Conservation (phyloP, 1,140 invertebrate species). For the Chironomus striatipennis region DNA sequence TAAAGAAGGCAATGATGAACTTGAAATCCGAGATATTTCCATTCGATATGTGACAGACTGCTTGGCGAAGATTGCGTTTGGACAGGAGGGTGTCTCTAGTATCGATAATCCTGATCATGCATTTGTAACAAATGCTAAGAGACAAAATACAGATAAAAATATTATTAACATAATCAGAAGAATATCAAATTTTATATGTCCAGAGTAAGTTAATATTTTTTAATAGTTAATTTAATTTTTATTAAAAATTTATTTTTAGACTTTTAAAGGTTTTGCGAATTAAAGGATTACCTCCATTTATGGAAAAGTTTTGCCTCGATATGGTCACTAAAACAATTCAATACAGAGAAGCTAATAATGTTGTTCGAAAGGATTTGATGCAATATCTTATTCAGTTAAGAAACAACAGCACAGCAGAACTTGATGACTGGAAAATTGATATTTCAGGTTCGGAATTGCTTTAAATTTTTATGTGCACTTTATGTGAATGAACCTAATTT, state of each 20-base stretch:
- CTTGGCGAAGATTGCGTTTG: conserved; percentile 42
- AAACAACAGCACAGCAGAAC: conserved; percentile 30
- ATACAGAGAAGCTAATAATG: conserved; percentile 41
- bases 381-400: conserved; percentile 50
- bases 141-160: neutral
- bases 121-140: conserved; percentile 38
- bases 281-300: conserved; percentile 28
- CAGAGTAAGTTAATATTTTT: too few relatives aligned
- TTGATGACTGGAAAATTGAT: too few relatives aligned
- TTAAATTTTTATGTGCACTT: too few relatives aligned
- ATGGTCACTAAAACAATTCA: conserved; percentile 40
- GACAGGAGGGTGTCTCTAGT: conserved; percentile 42
- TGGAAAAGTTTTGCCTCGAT: conserved; percentile 41
- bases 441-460: too few relatives aligned
- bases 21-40: conserved; percentile 35
- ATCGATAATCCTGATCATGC: conserved; percentile 35
- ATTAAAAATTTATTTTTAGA: neutral
- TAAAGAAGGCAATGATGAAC: conserved; percentile 32
- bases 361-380: conserved; percentile 49
- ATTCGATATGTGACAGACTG: conserved; percentile 41
- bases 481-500: too few relatives aligned
- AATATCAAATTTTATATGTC: too few relatives aligned
- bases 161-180: too few relatives aligned
- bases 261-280: neutral
- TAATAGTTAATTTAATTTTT: too few relatives aligned